Evolutionary conservation across 1,140 invertebrate genomes (phyloP), one percentile per base, ranked within the genome.

Genomic region (Magallana ariakensis): DNA sequence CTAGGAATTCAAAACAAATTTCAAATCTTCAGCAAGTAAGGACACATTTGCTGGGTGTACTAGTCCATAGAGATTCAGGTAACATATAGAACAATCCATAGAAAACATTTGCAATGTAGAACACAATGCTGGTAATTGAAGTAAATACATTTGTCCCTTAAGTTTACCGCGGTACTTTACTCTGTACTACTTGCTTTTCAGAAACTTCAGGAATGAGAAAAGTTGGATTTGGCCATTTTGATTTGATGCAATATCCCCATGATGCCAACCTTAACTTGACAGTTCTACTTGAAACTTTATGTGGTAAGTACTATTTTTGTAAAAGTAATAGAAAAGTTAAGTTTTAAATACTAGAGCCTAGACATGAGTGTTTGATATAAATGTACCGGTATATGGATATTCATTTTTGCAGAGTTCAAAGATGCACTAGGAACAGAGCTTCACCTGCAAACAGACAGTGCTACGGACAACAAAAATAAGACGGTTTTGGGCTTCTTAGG

Each of bases 201-300:
- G n/a, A 66, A 9, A 19, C 22, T 19, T n/a, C 62, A 66, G 62
- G 62, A 66, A 19, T 19, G 9, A 16, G 62, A 19, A 66, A 66
- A n/a, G n/a, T 66, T 19, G 62, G 62, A 66, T 66, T 19, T 66
- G 62, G 62, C 2, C 22, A 66, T 66, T 66, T 66, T 66, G 62
- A 66, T 66, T 46, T 46, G 33, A 46, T 46, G 33, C 33, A 46
- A 46, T 46, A 46, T 46, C 33, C 33, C 2, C 33, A 46, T 46
- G 33, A 46, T 46, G 33, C 33, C 33, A 46, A 46, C 4, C 33
- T 33, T 1, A 33, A 33, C 33, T 33, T 33, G 33, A 33, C 33
- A 3, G 33, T 33, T 33, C 33, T 33, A 4, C 33, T 33, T 3
- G 33, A 33, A 33, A 33, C 33, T 3, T 33, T 33, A 33, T 33